A percentile compares a stretch with the other conserved stretches of the same genome.
These are phyloP conservation scores for Philereme vetulata DNA, from an alignment of 2,888 invertebrate genomes.

Conservation along the genomic window DNA sequence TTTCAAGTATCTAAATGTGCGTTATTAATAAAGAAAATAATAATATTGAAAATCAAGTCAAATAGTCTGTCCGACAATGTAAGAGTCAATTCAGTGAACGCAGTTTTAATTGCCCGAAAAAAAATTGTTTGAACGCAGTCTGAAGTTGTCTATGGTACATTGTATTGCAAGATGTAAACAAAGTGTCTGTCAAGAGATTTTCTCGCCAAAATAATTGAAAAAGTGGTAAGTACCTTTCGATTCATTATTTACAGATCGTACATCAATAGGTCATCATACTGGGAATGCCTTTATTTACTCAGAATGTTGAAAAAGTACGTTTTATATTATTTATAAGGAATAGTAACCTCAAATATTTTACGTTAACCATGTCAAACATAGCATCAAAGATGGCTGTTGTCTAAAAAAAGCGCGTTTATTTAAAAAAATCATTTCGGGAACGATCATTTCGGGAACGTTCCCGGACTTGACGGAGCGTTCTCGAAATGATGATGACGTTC, in stretches of 20 bases:
- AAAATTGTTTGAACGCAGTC: slow-evolving; percentile 1
- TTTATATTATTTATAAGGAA: slow-evolving; percentile 14
- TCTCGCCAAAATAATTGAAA: slow-evolving; percentile 2
- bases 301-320: slow-evolving; percentile 16
- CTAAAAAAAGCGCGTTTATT: slow-evolving; percentile 19
- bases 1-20: background rate
- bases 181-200: slow-evolving; percentile 1
- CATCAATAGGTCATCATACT: slow-evolving; percentile 15
- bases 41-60: background rate
- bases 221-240: slow-evolving; percentile 20
- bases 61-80: slow-evolving; percentile 1
- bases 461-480: slow-evolving; percentile 4
- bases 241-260: slow-evolving; percentile 17
- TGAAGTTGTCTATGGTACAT: background rate
- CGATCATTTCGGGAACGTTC: slow-evolving; percentile 3
- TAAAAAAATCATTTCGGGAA: slow-evolving; percentile 19
- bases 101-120: slow-evolving; percentile 5
- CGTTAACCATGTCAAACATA: background rate
- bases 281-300: slow-evolving; percentile 14
- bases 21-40: background rate
- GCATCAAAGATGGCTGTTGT: background rate
- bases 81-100: slow-evolving; percentile 6
- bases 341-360: background rate
- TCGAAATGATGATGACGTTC: slow-evolving; percentile 9
- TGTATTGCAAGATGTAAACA: background rate